Percentiles rank a stretch among this genome's conserved stretches.
Conservation (phyloP, 2,888 invertebrate genomes). For the Pecten maximus region DNA sequence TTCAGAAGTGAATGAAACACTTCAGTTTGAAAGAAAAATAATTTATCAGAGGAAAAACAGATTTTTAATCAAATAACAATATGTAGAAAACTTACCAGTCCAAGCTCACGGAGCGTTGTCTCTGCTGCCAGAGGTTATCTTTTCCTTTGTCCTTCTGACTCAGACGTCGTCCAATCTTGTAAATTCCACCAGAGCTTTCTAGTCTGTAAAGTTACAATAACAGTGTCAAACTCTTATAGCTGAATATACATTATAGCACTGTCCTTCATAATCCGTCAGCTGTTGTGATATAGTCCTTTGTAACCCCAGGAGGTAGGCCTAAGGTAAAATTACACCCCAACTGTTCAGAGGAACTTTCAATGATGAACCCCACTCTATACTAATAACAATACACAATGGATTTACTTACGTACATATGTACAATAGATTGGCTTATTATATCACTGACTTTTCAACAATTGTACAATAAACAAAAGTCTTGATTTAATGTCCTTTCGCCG, state of each 20-base stretch:
- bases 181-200: conserved; percentile 59
- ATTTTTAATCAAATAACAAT: too few relatives aligned
- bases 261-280: background rate
- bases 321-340: background rate
- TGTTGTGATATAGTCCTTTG: background rate
- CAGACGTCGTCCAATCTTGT: conserved; percentile 66
- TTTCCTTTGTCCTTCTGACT: conserved; percentile 64
- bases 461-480: background rate
- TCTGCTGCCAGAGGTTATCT: conserved; percentile 48
- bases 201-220: conserved; percentile 50
- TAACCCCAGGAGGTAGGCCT: background rate
- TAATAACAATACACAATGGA: conserved; percentile 1
- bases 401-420: background rate
- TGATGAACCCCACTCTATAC: background rate
- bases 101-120: conserved; percentile 78
- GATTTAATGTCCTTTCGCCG: background rate
- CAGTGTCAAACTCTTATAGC: background rate
- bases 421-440: background rate
- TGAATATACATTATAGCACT: background rate
- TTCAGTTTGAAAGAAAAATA: too few relatives aligned
- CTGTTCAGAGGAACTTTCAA: background rate
- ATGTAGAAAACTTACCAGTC: conserved; percentile 79
- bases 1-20: too few relatives aligned
- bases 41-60: too few relatives aligned
- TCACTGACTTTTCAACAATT: background rate